These are phyloP conservation scores for Machimus atricapillus DNA, from an alignment of 2,888 invertebrate genomes.

Conservation along the genomic window DNA sequence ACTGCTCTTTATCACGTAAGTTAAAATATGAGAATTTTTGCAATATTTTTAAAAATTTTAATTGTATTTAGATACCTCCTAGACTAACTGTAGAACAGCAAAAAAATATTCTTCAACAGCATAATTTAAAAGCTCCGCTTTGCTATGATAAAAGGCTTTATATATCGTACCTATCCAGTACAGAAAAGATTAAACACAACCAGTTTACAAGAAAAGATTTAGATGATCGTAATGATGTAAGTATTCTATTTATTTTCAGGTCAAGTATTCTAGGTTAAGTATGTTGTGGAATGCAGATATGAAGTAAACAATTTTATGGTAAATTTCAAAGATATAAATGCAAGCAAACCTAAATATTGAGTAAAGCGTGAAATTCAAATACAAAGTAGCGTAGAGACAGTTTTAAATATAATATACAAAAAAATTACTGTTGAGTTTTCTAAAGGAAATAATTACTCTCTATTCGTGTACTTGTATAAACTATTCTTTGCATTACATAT, in stretches of 20 bases:
- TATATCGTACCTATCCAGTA: slow-evolving; percentile 71
- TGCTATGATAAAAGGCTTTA: slow-evolving; percentile 76
- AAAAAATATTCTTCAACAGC: slow-evolving; percentile 55
- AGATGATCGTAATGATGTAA: slow-evolving; percentile 58
- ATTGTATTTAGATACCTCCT: slow-evolving; percentile 56
- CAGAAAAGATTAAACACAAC: slow-evolving; percentile 69
- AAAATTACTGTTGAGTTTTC: no score
- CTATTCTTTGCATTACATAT: no score
- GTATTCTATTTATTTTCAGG: not conserved
- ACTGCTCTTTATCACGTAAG: slow-evolving; percentile 91
- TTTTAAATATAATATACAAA: no score
- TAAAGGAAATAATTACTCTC: no score
- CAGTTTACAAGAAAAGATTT: slow-evolving; percentile 58
- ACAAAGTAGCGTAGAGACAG: no score
- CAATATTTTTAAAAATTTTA: not conserved
- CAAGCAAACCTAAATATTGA: no score
- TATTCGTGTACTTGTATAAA: no score
- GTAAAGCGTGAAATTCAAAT: no score
- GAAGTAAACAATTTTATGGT: no score
- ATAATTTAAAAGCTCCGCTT: slow-evolving; percentile 64
- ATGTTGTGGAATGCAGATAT: no score
- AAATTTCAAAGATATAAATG: no score
- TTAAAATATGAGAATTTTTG: not conserved
- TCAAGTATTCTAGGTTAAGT: not conserved
- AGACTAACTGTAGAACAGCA: slow-evolving; percentile 59